These are phyloP conservation scores for Eudasyphora cyanicolor DNA, from an alignment of 2,888 invertebrate genomes.

Conservation along the genomic window DNA sequence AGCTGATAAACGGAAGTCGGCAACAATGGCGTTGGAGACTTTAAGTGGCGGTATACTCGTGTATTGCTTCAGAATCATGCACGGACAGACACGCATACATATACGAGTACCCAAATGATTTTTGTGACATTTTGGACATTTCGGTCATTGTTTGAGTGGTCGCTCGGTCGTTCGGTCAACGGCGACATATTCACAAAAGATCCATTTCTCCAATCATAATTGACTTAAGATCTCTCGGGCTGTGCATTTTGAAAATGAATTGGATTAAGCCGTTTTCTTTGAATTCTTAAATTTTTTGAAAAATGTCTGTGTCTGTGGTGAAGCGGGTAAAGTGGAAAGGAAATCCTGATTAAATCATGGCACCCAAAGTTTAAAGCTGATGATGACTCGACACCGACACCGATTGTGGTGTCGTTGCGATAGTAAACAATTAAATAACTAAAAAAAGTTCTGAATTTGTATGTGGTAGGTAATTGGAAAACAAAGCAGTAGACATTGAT, in stretches of 20 bases:
- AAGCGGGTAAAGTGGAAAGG: constrained; percentile 11
- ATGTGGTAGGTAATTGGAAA: background rate
- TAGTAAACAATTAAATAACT: constrained; percentile 2
- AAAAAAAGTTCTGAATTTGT: background rate
- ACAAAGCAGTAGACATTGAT: background rate
- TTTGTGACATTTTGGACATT: too few relatives aligned
- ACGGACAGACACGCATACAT: too few relatives aligned
- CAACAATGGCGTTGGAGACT: constrained; percentile 53
- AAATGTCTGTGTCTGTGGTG: background rate
- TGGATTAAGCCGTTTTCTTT: constrained; percentile 34
- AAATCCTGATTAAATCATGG: background rate
- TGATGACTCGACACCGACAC: background rate
- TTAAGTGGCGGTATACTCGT: background rate
- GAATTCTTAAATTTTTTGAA: constrained; percentile 7
- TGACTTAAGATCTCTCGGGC: background rate
- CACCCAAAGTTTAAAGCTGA: background rate
- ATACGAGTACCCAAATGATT: too few relatives aligned
- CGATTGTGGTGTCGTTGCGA: background rate
- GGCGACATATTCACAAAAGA: background rate
- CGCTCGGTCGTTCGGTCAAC: background rate
- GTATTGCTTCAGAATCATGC: background rate
- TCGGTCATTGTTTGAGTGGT: background rate
- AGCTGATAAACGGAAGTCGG: constrained; percentile 56
- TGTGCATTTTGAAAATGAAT: background rate
- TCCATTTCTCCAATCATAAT: constrained; percentile 1